Evolutionary conservation across 2,888 invertebrate species (phyloP).

Genomic region (Thera britannica): DNA sequence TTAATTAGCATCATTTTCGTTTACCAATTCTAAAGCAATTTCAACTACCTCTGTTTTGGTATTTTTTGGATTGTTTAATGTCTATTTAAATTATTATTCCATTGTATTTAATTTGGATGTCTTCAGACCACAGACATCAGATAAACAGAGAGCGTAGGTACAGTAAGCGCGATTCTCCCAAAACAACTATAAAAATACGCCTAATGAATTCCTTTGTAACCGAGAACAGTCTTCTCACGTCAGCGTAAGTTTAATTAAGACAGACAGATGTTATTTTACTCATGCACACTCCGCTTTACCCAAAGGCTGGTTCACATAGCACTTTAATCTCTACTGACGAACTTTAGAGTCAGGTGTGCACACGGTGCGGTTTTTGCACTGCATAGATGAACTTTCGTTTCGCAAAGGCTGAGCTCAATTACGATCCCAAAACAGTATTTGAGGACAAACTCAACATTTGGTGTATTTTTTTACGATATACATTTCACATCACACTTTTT

Average conservation of each 20-base stretch:
- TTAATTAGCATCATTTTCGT: constrained; percentile 20
- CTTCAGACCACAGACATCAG: not conserved
- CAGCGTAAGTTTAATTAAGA: constrained; percentile 27
- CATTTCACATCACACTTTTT: no score
- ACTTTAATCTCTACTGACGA: constrained; percentile 11
- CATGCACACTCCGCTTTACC: constrained; percentile 13
- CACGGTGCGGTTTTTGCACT: constrained; percentile 7
- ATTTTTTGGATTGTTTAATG: not conserved
- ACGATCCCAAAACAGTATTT: no score
- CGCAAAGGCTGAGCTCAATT: no score
- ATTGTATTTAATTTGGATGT: not conserved
- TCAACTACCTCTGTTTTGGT: not conserved
- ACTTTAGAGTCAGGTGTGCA: not conserved
- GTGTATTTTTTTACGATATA: no score
- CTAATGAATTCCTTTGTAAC: not conserved
- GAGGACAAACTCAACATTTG: no score
- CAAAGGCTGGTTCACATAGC: constrained; percentile 7
- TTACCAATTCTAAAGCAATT: not conserved
- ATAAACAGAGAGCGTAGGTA: not conserved
- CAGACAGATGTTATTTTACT: constrained; percentile 17
- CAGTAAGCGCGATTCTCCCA: not conserved
- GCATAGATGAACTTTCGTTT: not conserved
- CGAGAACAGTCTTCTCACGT: constrained; percentile 1
- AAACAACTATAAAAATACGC: not conserved
- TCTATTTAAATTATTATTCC: no score